A percentile compares a stretch with the other conserved stretches of the same genome.
These are phyloP conservation scores for Mycalesis mineus DNA, from an alignment of 2,888 invertebrate genomes.

Conservation along the genomic window DNA sequence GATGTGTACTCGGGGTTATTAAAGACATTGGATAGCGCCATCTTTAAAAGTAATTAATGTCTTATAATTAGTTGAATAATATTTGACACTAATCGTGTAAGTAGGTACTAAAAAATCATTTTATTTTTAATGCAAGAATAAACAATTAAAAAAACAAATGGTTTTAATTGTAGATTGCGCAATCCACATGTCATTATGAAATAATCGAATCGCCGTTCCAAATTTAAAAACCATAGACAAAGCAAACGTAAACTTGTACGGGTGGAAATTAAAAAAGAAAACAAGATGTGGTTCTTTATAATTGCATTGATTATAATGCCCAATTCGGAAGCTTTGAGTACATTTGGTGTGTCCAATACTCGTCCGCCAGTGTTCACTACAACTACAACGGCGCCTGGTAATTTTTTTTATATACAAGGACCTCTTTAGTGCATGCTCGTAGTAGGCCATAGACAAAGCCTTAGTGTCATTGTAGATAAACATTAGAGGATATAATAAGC, in stretches of 20 bases:
- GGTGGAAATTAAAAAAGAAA: not conserved
- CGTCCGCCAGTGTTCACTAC: conserved; percentile 75
- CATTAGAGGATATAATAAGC: not conserved
- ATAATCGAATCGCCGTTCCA: conserved; percentile 35
- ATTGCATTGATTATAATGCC: conserved; percentile 4
- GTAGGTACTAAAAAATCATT: no score
- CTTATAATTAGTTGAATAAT: no score
- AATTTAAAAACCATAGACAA: conserved; percentile 29
- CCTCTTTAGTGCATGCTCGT: conserved; percentile 7
- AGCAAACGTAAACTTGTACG: not conserved
- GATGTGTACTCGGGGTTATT: not conserved
- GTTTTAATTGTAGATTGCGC: not conserved
- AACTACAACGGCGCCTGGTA: conserved; percentile 79
- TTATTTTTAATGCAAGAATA: no score
- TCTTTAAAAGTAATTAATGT: not conserved
- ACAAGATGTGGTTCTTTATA: conserved; percentile 36
- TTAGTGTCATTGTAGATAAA: not conserved
- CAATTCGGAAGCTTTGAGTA: conserved; percentile 72
- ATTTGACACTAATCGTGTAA: no score
- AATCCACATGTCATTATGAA: conserved; percentile 5
- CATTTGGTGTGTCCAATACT: conserved; percentile 83
- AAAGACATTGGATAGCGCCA: conserved; percentile 4
- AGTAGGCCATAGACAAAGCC: not conserved
- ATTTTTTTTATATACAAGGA: conserved; percentile 2
- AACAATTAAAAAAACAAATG: no score